Evolutionary conservation across 2,888 invertebrate genomes (phyloP).

Genomic region (Heliconius sara): DNA sequence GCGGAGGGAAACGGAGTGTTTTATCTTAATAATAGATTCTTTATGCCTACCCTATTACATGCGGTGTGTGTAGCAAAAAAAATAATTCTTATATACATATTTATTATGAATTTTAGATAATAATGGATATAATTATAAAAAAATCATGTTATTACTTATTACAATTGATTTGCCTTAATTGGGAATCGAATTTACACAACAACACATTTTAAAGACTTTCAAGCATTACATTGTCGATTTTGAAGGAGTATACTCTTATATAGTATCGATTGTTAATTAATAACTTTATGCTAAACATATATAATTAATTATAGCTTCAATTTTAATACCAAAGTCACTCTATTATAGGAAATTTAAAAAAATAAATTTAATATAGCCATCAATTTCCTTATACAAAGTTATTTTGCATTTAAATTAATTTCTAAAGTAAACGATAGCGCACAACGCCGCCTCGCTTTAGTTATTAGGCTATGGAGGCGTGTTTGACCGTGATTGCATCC

Average conservation of each 20-base stretch:
- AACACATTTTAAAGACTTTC: background rate
- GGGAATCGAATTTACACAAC: background rate
- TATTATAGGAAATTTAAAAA: background rate
- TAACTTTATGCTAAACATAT: background rate
- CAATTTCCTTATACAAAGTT: background rate
- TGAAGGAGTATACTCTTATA: background rate
- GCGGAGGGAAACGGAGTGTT: too few species aligned
- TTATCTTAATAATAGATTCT: too few species aligned
- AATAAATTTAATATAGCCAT: background rate
- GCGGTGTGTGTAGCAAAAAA: too few species aligned
- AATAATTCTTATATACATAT: too few species aligned
- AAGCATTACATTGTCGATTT: background rate
- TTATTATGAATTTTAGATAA: too few species aligned
- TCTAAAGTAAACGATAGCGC: conserved; percentile 9
- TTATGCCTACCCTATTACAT: too few species aligned
- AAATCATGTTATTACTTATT: too few species aligned
- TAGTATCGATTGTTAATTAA: background rate
- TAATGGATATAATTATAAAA: too few species aligned
- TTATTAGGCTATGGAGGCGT: conserved; percentile 16
- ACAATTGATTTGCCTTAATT: background rate
- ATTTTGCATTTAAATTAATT: conserved; percentile 11
- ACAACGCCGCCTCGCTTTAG: conserved; percentile 21
- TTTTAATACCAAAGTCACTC: background rate
- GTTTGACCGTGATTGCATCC: conserved; percentile 19
- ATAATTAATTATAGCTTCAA: too few species aligned